phyloP scores from a whole-genome alignment of 2,888 invertebrate species.

The Leucophenga maculata region DNA sequence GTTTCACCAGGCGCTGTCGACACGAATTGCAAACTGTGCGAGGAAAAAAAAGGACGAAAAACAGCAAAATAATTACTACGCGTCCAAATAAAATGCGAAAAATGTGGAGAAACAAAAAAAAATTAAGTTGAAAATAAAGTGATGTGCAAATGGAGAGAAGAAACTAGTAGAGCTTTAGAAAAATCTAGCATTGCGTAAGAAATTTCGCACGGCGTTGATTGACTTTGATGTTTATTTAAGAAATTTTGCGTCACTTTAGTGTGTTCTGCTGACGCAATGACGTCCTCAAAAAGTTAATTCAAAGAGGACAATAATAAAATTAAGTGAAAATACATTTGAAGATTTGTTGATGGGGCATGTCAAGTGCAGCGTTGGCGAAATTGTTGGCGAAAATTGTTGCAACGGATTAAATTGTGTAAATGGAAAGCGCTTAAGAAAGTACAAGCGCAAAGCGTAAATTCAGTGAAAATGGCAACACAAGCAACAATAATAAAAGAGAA shows the following conservation, averaged over 20 bases:
- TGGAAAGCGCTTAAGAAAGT: slow-evolving; percentile 21
- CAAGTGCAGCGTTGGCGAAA: neutral
- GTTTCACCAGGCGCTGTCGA: slow-evolving; percentile 7
- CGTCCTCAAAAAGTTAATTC: slow-evolving; percentile 1
- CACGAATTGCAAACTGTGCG: neutral
- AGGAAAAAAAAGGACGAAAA: neutral
- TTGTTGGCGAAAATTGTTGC: neutral
- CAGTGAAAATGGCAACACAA: neutral
- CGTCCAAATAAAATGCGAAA: neutral
- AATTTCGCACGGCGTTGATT: neutral
- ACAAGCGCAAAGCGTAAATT: neutral
- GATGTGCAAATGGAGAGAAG: neutral
- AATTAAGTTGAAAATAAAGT: neutral
- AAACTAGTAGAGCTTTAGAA: neutral
- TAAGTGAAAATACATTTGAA: slow-evolving; percentile 14
- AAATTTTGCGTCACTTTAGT: neutral
- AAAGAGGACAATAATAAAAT: slow-evolving; percentile 24
- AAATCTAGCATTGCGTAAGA: neutral
- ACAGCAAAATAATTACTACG: slow-evolving; percentile 13
- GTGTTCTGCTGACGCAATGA: neutral
- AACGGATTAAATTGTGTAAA: slow-evolving; percentile 15
- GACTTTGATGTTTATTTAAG: slow-evolving; percentile 16
- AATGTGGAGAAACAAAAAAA: neutral
- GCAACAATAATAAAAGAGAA: neutral
- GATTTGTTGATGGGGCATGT: neutral